A percentile compares a stretch with the other conserved stretches of the same genome.
phyloP scores from a whole-genome alignment of 1,140 invertebrate species.

The Sminthurides bifidus region DNA sequence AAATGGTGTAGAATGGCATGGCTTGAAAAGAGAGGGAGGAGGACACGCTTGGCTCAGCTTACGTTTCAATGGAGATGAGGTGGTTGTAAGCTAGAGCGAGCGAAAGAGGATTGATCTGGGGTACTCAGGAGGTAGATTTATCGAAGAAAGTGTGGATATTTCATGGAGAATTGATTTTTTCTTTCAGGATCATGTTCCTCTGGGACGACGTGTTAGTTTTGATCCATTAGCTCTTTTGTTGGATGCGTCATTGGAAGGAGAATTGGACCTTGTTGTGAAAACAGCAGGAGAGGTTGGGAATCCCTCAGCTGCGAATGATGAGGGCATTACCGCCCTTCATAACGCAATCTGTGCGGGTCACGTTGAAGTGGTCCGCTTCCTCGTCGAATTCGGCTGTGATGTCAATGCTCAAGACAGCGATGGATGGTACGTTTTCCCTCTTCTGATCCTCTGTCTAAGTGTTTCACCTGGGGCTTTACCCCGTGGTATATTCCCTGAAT shows the following conservation, averaged over 20 bases:
- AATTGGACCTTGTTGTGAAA: conserved; percentile 90
- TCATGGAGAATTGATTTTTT: conserved; percentile 16
- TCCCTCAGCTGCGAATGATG: conserved; percentile 92
- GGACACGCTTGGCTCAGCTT: too few relatives aligned
- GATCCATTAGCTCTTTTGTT: conserved; percentile 86
- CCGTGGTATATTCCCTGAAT: too few relatives aligned
- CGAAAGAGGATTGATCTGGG: too few relatives aligned
- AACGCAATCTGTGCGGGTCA: conserved; percentile 99
- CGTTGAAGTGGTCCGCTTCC: conserved; percentile 93
- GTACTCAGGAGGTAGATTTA: too few relatives aligned
- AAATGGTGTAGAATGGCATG: too few relatives aligned
- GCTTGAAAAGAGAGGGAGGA: too few relatives aligned
- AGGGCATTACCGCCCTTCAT: conserved; percentile 93
- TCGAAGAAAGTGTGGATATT: background rate
- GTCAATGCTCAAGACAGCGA: conserved; percentile 97
- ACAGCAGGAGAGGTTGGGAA: conserved; percentile 83
- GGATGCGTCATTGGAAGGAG: conserved; percentile 95
- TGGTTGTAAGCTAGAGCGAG: too few relatives aligned
- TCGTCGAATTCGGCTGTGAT: conserved; percentile 95
- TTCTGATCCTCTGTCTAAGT: too few relatives aligned
- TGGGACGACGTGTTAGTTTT: conserved; percentile 71
- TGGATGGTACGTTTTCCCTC: conserved; percentile 67
- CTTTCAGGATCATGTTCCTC: conserved; percentile 21
- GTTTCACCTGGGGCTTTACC: too few relatives aligned
- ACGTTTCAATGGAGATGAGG: too few relatives aligned